These are phyloP conservation scores for Phylloscopus collybita DNA, from an alignment of 2,797 vertebrate species.

Conservation along the genomic window DNA sequence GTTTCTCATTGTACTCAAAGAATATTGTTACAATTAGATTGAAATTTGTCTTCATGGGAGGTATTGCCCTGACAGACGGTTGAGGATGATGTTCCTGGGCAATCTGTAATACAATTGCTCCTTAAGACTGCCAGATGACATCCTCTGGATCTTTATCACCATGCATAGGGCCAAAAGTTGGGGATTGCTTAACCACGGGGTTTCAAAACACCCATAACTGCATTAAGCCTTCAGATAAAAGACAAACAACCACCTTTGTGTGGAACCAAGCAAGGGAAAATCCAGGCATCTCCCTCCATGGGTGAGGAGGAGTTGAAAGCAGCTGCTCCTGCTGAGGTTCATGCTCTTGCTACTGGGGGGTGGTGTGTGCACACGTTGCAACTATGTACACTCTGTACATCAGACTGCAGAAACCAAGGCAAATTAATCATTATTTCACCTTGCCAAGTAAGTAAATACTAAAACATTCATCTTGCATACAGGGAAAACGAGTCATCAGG, in stretches of 20 bases:
- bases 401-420: neutral
- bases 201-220: neutral
- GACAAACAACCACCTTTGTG: neutral
- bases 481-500: neutral
- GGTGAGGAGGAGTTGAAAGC: neutral
- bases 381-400: neutral
- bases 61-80: neutral
- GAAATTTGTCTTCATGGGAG: neutral
- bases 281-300: neutral
- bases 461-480: neutral
- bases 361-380: neutral
- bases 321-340: neutral
- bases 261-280: neutral
- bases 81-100: neutral
- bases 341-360: rapidly evolving
- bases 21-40: neutral
- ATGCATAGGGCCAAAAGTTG: neutral
- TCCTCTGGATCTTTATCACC: neutral
- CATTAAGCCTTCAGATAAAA: neutral
- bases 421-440: conserved; percentile 14
- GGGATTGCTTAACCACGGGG: neutral
- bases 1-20: neutral
- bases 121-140: neutral
- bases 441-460: conserved; percentile 14
- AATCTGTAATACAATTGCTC: neutral